phyloP scores from a whole-genome alignment of 2,113 vertebrate genomes.

The Alouatta palliata region DNA sequence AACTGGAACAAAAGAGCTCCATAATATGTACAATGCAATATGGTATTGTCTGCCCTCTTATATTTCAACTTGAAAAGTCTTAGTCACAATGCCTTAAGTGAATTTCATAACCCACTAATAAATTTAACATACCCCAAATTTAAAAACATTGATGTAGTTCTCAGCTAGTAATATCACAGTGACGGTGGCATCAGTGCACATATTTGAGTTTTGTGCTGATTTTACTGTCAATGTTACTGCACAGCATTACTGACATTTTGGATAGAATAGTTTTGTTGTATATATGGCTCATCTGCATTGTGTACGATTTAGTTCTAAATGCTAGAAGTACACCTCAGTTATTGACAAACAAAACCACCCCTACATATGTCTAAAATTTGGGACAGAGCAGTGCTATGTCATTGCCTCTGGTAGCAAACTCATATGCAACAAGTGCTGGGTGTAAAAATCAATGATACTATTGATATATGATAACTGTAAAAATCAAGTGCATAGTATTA shows the following conservation, averaged over 20 bases:
- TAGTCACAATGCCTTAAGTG: neutral
- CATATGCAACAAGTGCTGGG: neutral
- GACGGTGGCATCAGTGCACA: neutral
- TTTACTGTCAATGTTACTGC: neutral
- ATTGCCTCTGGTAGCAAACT: neutral
- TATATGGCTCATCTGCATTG: neutral
- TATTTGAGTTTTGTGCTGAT: neutral
- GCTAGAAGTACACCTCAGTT: neutral
- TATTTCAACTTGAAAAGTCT: neutral
- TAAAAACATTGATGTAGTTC: neutral
- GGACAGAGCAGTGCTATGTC: neutral
- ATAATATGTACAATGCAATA: neutral
- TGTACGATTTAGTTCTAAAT: neutral
- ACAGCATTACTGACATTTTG: neutral
- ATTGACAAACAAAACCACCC: neutral
- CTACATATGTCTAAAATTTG: neutral
- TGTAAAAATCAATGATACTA: neutral
- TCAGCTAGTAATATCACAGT: neutral
- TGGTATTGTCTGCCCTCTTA: neutral
- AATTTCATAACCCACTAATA: neutral
- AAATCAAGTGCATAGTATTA: neutral
- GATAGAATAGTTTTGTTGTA: neutral
- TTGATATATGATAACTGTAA: neutral
- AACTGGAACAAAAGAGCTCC: neutral
- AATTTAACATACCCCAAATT: neutral